These are phyloP conservation scores for Myocastor coypus DNA, from an alignment of 2,113 vertebrate species.

Conservation along the genomic window DNA sequence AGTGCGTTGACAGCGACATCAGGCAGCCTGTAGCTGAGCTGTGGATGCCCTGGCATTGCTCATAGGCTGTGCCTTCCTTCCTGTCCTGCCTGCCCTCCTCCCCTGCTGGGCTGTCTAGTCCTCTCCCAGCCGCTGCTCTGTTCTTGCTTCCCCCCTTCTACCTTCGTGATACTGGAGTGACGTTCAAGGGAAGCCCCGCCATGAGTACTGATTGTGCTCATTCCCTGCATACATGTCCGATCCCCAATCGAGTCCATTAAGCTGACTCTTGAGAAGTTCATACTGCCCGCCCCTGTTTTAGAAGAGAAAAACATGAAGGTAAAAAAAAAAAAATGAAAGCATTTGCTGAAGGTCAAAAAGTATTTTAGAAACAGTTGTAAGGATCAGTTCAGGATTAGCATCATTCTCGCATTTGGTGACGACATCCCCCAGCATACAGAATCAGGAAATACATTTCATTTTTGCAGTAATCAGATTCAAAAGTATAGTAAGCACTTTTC, in stretches of 20 bases:
- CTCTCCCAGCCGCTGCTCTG: not conserved
- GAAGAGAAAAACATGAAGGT: not conserved
- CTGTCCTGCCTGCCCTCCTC: not conserved
- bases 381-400: not conserved
- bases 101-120: too few species aligned
- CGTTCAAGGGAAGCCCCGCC: not conserved
- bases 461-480: not conserved
- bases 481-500: not conserved
- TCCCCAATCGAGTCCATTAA: not conserved
- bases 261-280: not conserved
- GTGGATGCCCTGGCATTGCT: not conserved
- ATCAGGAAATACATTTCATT: conserved; percentile 13
- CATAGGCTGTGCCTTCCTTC: not conserved
- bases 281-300: not conserved
- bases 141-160: not conserved
- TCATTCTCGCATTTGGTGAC: not conserved
- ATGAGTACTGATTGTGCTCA: not conserved
- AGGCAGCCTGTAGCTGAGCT: not conserved
- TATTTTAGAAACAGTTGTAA: not conserved
- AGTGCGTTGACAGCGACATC: not conserved
- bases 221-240: not conserved
- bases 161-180: not conserved
- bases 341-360: not conserved
- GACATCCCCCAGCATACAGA: not conserved
- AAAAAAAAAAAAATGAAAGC: not conserved